These are phyloP conservation scores for Disparrhopalites patrizii DNA, from an alignment of 2,888 invertebrate genomes.

Conservation along the genomic window DNA sequence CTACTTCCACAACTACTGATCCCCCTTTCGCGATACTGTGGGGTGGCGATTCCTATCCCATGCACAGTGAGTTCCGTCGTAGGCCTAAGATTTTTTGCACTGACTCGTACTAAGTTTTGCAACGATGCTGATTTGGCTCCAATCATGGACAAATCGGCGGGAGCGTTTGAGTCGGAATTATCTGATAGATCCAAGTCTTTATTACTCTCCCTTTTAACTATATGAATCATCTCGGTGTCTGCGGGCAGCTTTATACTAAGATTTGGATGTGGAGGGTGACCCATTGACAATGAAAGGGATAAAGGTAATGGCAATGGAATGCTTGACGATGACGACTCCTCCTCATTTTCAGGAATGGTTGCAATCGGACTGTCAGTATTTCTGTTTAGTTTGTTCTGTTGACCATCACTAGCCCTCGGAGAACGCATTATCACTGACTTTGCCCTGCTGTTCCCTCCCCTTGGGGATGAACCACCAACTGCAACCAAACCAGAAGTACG, in stretches of 20 bases:
- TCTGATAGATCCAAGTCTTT: conserved; percentile 15
- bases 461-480: conserved; percentile 28
- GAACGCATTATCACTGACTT: conserved; percentile 31
- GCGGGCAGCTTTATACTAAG: background rate
- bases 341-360: conserved; percentile 29
- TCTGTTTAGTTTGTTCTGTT: conserved; percentile 20
- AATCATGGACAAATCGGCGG: conserved; percentile 27
- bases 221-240: conserved; percentile 16
- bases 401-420: conserved; percentile 29
- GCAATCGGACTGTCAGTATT: conserved; percentile 26
- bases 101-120: background rate
- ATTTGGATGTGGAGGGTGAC: conserved; percentile 1
- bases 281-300: conserved; percentile 26
- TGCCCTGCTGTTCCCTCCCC: conserved; percentile 26
- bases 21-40: conserved; percentile 28
- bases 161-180: conserved; percentile 25
- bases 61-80: conserved; percentile 5
- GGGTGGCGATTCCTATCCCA: background rate
- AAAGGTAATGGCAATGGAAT: conserved; percentile 30
- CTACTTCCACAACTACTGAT: conserved; percentile 29
- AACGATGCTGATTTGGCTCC: conserved; percentile 11
- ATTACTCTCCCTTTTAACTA: background rate
- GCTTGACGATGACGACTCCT: conserved; percentile 24
- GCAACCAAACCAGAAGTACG: conserved; percentile 30
- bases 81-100: background rate